Percentiles rank a stretch among this genome's conserved stretches.
phyloP scores from a whole-genome alignment of 1,140 invertebrate species.

The Eciton burchellii region DNA sequence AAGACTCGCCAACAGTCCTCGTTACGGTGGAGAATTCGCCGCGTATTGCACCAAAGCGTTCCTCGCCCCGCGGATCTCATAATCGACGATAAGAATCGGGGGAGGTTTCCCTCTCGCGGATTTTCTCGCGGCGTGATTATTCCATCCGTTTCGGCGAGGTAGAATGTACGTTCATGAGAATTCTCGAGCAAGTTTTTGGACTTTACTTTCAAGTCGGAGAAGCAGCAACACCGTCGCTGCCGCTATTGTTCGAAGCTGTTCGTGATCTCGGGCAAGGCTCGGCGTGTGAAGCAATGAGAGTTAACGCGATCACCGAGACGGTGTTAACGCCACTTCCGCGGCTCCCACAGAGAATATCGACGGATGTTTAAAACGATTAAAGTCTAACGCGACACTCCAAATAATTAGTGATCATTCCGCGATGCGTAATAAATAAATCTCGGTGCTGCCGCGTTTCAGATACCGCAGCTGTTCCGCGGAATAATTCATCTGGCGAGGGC shows the following conservation, averaged over 20 bases:
- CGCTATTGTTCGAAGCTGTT: conserved; percentile 43
- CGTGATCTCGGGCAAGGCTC: conserved; percentile 33
- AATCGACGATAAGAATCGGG: conserved; percentile 22
- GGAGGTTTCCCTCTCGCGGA: background rate
- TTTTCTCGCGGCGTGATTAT: conserved; percentile 19
- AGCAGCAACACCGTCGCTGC: conserved; percentile 20
- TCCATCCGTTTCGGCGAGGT: conserved; percentile 27
- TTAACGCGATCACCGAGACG: no score
- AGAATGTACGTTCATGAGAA: conserved; percentile 35
- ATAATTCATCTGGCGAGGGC: background rate
- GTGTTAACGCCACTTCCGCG: no score
- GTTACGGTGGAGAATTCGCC: conserved; percentile 9
- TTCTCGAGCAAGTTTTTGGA: conserved; percentile 35
- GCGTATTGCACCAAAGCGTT: background rate
- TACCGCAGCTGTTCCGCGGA: conserved; percentile 20
- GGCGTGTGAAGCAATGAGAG: conserved; percentile 28
- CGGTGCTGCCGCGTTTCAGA: background rate
- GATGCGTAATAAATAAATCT: conserved; percentile 16
- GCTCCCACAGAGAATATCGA: background rate
- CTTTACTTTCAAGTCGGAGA: conserved; percentile 49
- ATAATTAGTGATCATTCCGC: conserved; percentile 27
- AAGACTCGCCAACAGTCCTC: no score
- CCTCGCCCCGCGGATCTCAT: background rate
- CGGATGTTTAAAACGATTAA: no score
- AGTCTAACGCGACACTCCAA: background rate